Base-by-base conservation (phyloP, 2,113 vertebrate genomes). In the Myotis brandtii region DNA sequence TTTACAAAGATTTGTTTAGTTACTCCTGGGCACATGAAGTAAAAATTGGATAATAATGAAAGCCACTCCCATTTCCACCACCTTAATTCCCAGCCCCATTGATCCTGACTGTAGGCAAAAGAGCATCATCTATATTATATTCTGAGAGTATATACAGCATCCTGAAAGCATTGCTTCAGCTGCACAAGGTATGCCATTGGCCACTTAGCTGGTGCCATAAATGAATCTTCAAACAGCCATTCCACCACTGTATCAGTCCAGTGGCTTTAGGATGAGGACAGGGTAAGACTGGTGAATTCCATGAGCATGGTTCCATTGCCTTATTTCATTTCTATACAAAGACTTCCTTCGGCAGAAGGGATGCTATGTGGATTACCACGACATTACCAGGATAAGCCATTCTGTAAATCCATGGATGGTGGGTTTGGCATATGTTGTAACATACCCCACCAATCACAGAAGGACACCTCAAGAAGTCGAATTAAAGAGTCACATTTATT, bases 41-140 rank as follows among this genome's bases (percentile, higher is more conserved):
- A 48, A 66, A 54, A 84, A 50, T 84, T 95, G 25, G n/a, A 70
- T 52, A 52, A 69, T 95, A 50, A 25, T 52, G 94, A 88, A 83
- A 84, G 30, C 30, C 52, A 66, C 30, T 62, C 34, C 5, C 34
- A 64, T 72, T 32, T 70, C 62, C 14, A 89, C 7, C 7, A 17
- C 43, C 52, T 89, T 37, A 72, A 37, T 79, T 70, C 37, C 64
- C 62, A 84, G 70, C 69, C 17, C 52, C 54, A 10, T 70, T 30
- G 59, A 64, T 72, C 37, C 40, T 64, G 23, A 46, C 62, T 64
- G 6, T 20, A 23, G 40, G 34, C 83, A 40, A 69, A 93, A 84
- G 9, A 27, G 18, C 20, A 52, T 13, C 32, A 76, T 23, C 76
- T 70, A 9, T 11, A 30, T 64, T 77, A 46, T 37, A 37, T 43